These are phyloP conservation scores for Sebastes taczanowskii DNA, from an alignment of 2,797 vertebrate genomes.

Conservation along the genomic window DNA sequence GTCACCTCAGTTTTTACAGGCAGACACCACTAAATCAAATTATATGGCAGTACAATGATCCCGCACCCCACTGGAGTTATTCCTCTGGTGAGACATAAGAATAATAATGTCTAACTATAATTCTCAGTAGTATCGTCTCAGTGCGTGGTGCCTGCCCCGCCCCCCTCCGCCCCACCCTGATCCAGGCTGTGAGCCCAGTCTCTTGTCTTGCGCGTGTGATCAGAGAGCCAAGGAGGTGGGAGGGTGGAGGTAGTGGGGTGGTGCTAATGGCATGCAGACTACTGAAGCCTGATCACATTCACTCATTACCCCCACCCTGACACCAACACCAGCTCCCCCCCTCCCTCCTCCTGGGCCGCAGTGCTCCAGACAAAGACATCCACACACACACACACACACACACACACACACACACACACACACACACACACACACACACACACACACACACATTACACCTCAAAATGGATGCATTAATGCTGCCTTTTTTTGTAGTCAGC, in stretches of 20 bases:
- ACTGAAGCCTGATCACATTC: constrained; percentile 66
- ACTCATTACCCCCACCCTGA: constrained; percentile 47
- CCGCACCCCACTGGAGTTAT: neutral
- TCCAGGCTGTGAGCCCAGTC: neutral
- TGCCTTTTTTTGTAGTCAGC: neutral
- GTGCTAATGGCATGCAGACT: constrained; percentile 57
- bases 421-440: constrained; percentile 4
- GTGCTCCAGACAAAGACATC: constrained; percentile 71
- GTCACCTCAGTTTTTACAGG: neutral
- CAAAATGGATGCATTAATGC: constrained; percentile 59
- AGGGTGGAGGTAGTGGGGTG: constrained; percentile 25
- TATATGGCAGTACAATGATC: neutral
- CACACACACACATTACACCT: constrained; percentile 15
- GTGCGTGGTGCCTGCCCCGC: neutral
- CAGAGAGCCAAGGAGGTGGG: constrained; percentile 20
- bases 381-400: constrained; percentile 13
- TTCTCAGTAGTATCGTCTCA: neutral
- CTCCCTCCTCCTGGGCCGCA: constrained; percentile 43
- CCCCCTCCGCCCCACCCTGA: neutral
- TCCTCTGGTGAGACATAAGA: neutral
- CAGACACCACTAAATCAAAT: neutral
- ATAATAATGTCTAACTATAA: neutral
- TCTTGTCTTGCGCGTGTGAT: constrained; percentile 39
- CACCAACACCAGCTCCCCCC: constrained; percentile 20
- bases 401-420: constrained; percentile 17